A percentile compares a stretch with the other conserved stretches of the same genome.
Conservation (phyloP, 1,140 invertebrate species). For the Helicorthomorpha holstii region DNA sequence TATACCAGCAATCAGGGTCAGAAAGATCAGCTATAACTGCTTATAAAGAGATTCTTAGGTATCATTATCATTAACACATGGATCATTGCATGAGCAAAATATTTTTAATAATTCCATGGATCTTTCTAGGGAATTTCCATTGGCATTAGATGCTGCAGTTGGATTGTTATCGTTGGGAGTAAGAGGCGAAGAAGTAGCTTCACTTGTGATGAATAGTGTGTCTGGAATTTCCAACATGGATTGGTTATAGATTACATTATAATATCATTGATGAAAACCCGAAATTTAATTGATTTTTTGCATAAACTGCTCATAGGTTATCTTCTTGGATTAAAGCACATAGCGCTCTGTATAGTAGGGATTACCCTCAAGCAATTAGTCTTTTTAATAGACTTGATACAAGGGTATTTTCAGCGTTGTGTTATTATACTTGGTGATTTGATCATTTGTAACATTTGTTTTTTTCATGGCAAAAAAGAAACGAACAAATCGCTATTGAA, state of each 20-base stretch:
- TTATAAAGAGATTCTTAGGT: conserved; percentile 55
- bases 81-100: neutral
- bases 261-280: neutral
- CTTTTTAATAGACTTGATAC: conserved; percentile 42
- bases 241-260: conserved; percentile 25
- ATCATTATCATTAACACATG: conserved; percentile 8
- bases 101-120: neutral
- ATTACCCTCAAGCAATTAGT: conserved; percentile 41
- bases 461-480: no score
- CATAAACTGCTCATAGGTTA: conserved; percentile 30
- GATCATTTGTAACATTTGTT: no score
- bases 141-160: conserved; percentile 49
- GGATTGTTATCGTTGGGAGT: conserved; percentile 46
- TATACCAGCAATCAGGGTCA: conserved; percentile 50
- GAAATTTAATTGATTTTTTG: no score
- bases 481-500: no score
- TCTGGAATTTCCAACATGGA: conserved; percentile 26
- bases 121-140: conserved; percentile 42
- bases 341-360: conserved; percentile 39
- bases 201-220: conserved; percentile 39
- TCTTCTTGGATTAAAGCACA: conserved; percentile 50
- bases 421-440: no score
- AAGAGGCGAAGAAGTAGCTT: conserved; percentile 48
- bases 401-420: conserved; percentile 13
- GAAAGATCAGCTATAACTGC: conserved; percentile 49